Base-by-base conservation (phyloP, 2,113 vertebrate species). In the Puntigrus tetrazona region DNA sequence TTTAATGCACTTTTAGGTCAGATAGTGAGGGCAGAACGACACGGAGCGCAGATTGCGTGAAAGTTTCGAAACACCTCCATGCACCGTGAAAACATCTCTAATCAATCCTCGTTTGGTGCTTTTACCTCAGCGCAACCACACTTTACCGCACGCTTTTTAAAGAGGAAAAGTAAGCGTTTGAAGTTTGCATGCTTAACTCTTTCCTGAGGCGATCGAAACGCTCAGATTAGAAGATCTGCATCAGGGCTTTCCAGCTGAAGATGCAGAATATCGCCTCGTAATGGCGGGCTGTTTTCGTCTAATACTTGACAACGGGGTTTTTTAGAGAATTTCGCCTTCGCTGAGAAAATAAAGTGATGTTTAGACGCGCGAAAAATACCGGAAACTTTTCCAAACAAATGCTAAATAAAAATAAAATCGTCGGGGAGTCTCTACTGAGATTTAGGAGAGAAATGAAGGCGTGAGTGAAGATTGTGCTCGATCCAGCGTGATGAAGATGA, bases 381-480 rank as follows among this genome's bases (percentile, higher is more conserved):
- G n/a, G n/a, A n/a, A n/a, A n/a, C n/a, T n/a, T n/a, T n/a, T n/a
- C n/a, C n/a, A n/a, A n/a, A n/a, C n/a, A n/a, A n/a, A n/a, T n/a
- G n/a, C n/a, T n/a, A n/a, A n/a, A n/a, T n/a, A n/a, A n/a, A n/a
- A n/a, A n/a, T n/a, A n/a, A n/a, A n/a, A n/a, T n/a, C n/a, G n/a
- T n/a, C n/a, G n/a, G n/a, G n/a, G n/a, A n/a, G 41, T 14, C 36
- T 38, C 34, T 41, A 27, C 36, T 45, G 36, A 90, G 87, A 81
- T 88, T 84, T 85, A 72, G 83, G 84, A 73, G 84, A 61, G 75
- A 73, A 90, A 86, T 74, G 73, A 82, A 76, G 27, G 82, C 78
- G 61, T 81, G 84, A 81, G 86, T 90, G 88, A 93, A 88, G 90
- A 91, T 93, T 90, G 85, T 82, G 45, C n/a, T n/a, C n/a, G n/a